Evolutionary conservation across 64 coral and sea anemone species (phyloP).

Genomic region (Montipora cactus): DNA sequence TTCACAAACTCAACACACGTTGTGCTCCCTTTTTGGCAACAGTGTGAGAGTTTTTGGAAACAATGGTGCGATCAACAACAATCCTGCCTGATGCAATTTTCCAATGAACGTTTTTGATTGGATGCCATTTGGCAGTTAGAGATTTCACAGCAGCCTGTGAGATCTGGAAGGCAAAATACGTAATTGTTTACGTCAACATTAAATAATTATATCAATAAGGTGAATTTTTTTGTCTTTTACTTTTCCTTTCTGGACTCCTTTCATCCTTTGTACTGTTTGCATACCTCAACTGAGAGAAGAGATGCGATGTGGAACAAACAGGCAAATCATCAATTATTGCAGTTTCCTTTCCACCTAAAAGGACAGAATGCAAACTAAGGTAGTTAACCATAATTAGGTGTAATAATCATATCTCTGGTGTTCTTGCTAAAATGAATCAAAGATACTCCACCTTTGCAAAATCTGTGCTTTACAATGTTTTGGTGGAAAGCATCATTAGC

Average conservation of each 20-base stretch:
- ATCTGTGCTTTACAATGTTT: not conserved
- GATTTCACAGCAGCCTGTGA: too few species aligned
- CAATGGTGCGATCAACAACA: too few species aligned
- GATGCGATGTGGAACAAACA: slow-evolving; percentile 73
- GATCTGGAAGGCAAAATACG: too few species aligned
- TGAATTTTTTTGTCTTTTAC: too few species aligned
- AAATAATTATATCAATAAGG: too few species aligned
- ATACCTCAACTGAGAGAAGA: slow-evolving; percentile 82
- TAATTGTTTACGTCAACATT: not conserved
- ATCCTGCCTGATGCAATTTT: too few species aligned
- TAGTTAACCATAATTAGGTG: not conserved
- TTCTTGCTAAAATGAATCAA: not conserved
- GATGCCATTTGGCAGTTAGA: too few species aligned
- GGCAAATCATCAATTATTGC: not conserved
- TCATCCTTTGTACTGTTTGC: not conserved
- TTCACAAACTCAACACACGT: too few species aligned
- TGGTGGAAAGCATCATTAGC: not conserved
- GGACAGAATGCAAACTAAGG: not conserved
- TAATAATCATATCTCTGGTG: not conserved
- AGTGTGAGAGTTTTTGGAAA: too few species aligned
- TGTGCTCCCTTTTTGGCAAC: too few species aligned
- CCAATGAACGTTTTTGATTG: too few species aligned
- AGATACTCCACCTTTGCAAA: not conserved
- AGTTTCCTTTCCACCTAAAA: not conserved
- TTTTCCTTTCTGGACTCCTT: not conserved